These are phyloP conservation scores for Brachyopa scutellaris DNA, from an alignment of 2,888 invertebrate species.

Conservation along the genomic window DNA sequence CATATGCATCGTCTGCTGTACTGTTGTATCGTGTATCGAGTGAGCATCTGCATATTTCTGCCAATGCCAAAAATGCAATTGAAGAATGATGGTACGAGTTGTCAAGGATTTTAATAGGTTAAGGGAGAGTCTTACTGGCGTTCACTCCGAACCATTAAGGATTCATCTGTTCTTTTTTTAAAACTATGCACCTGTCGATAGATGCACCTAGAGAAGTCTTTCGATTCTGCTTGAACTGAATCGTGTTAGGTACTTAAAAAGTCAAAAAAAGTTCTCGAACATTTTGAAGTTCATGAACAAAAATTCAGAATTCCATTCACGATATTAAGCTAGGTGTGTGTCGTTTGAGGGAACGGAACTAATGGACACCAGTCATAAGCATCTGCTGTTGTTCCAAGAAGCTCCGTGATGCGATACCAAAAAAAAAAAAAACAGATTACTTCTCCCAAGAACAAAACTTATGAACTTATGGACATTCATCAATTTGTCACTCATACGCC, in stretches of 20 bases:
- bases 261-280: no score
- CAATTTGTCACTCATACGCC: slow-evolving; percentile 53
- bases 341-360: neutral
- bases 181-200: no score
- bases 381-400: neutral
- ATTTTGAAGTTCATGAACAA: no score
- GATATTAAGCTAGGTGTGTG: no score
- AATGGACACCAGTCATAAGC: neutral
- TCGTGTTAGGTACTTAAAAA: no score
- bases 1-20: slow-evolving; percentile 2
- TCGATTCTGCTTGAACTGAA: no score
- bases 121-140: no score
- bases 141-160: no score
- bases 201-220: no score
- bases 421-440: no score
- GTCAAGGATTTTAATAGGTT: no score
- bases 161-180: no score
- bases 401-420: neutral
- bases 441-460: neutral
- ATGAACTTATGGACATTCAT: slow-evolving; percentile 25
- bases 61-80: slow-evolving; percentile 28
- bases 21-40: neutral
- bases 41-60: slow-evolving; percentile 10
- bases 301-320: neutral
- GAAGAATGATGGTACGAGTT: slow-evolving; percentile 4